Base-by-base conservation (phyloP, 2,113 vertebrate genomes). In the Philantomba maxwellii region DNA sequence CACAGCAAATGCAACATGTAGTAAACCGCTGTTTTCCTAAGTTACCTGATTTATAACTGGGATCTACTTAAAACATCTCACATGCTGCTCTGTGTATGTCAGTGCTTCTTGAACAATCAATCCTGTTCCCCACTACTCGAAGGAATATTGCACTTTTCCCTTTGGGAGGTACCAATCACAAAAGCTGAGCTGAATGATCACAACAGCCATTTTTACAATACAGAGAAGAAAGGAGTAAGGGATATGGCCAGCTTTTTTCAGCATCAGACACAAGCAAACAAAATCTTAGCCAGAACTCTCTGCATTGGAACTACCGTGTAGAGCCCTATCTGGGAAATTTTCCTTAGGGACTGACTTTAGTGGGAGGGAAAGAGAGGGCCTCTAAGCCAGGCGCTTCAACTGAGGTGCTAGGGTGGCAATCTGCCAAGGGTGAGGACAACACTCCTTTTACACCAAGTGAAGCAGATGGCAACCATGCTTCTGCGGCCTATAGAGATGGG, bases 81-180 rank as follows among this genome's bases (percentile, higher is more conserved):
- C 53, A 94, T 93, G 97, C 96, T 93, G 97, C 64, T 96, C 93
- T 97, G 70, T 87, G 62, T 86, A 92, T 97, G 97, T 98, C 90
- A 95, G 93, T 97, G 95, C 92, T 85, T 91, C 91, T 26, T 49
- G 81, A 96, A 95, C 7, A 33, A 84, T 94, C 92, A 55, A 5
- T 89, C 39, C 82, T 93, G 84, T 85, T 73, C 96, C 96, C 96
- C 84, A 45, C 57, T 73, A 88, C 92, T 89, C 23, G n/a, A 93
- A 90, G 70, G 89, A 96, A 96, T 96, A 98, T 97, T 98, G 94
- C 90, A 96, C 96, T 94, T 97, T 97, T 97, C 92, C 95, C 92
- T 97, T 97, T 88, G 97, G 96, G 96, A 97, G 91, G 86, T 97
- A 96, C 95, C 73, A 86, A 13, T 62, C 93, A 95, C 89, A 87